Percentiles rank a stretch among this genome's conserved stretches.
These are phyloP conservation scores for Sebastes itinus DNA, from an alignment of 2,797 vertebrate genomes.

Conservation along the genomic window DNA sequence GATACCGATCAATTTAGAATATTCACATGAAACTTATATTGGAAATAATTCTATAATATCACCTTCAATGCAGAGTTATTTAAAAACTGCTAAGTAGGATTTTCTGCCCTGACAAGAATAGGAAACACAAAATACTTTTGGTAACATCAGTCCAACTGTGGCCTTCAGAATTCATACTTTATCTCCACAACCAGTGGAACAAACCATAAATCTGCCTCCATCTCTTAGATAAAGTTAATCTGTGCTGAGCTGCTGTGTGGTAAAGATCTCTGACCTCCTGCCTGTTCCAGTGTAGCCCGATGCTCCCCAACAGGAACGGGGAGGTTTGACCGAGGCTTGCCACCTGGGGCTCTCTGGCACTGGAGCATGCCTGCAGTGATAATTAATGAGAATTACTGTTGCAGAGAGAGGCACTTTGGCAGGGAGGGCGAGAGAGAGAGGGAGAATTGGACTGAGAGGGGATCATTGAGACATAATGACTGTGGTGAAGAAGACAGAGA, in stretches of 20 bases:
- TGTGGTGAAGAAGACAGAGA: constrained; percentile 52
- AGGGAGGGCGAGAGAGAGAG: constrained; percentile 25
- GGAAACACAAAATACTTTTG: not conserved
- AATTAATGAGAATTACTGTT: constrained; percentile 74
- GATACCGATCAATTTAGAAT: not conserved
- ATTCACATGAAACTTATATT: not conserved
- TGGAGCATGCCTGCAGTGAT: constrained; percentile 60
- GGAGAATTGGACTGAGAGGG: constrained; percentile 31
- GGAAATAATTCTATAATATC: not conserved
- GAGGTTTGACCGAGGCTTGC: constrained; percentile 39
- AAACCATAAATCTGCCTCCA: not conserved
- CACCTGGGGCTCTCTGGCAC: constrained; percentile 62
- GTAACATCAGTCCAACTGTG: not conserved
- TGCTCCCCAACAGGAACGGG: constrained; percentile 11
- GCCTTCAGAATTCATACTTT: not conserved
- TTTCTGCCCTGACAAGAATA: not conserved
- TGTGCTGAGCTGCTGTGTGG: not conserved
- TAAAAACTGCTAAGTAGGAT: not conserved
- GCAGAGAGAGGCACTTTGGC: constrained; percentile 58
- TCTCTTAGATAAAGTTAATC: not conserved
- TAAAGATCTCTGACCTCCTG: constrained; percentile 34
- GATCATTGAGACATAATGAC: constrained; percentile 65
- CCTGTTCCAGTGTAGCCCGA: not conserved
- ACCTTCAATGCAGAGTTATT: not conserved
- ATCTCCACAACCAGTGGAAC: not conserved